A percentile compares a stretch with the other conserved stretches of the same genome.
Conservation (phyloP, 92 coral and sea anemone genomes). For the Phenganax marumi region DNA sequence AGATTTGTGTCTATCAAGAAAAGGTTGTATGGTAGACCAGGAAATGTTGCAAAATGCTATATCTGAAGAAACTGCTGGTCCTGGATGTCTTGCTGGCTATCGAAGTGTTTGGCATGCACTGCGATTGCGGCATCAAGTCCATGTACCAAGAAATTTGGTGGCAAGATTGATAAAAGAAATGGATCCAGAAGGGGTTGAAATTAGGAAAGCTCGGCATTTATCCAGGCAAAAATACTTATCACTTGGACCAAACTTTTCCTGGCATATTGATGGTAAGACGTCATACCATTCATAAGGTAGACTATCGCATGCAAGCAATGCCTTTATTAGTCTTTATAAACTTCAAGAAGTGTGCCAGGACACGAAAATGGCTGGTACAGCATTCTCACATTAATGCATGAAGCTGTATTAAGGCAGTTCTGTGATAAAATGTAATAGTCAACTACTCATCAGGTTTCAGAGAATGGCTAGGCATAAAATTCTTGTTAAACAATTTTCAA, state of each 20-base stretch:
- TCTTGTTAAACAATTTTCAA: too few relatives aligned
- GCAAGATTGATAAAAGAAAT: constrained; percentile 21
- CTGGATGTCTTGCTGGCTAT: constrained; percentile 44
- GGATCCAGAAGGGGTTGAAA: constrained; percentile 42
- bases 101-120: constrained; percentile 40
- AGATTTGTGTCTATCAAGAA: constrained; percentile 34
- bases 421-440: too few relatives aligned
- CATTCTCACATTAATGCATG: too few relatives aligned
- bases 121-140: constrained; percentile 38
- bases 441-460: too few relatives aligned
- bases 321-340: too few relatives aligned
- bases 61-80: constrained; percentile 33
- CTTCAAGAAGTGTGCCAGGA: too few relatives aligned
- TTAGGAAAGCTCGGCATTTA: neutral
- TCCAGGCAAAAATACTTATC: constrained; percentile 10
- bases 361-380: too few relatives aligned
- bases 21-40: neutral
- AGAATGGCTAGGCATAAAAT: too few relatives aligned
- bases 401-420: too few relatives aligned
- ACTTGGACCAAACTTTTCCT: neutral
- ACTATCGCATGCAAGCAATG: neutral
- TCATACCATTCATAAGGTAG: neutral
- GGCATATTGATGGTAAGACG: neutral
- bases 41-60: constrained; percentile 7
- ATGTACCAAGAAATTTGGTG: constrained; percentile 40